Percentiles rank a stretch among this genome's conserved stretches.
These are phyloP conservation scores for Pheosia tremula DNA, from an alignment of 2,888 invertebrate genomes.

Conservation along the genomic window DNA sequence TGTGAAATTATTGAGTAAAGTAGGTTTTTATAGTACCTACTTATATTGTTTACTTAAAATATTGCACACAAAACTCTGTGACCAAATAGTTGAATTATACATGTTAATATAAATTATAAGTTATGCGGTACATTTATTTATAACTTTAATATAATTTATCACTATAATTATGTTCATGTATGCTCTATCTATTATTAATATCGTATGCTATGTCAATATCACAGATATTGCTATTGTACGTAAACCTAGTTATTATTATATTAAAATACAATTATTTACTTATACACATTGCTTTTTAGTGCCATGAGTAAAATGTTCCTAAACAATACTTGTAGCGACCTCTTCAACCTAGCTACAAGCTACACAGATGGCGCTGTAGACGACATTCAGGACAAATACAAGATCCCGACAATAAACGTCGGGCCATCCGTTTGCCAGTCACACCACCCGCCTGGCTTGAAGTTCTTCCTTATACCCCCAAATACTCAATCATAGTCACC, in stretches of 20 bases:
- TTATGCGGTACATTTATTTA: background rate
- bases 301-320: too few species aligned
- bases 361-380: too few species aligned
- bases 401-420: too few species aligned
- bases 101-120: conserved; percentile 4
- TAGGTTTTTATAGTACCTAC: background rate
- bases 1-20: too few species aligned
- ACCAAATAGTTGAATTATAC: background rate
- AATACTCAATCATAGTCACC: too few species aligned
- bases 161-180: background rate
- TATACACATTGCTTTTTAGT: background rate
- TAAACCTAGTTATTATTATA: background rate
- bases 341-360: too few species aligned
- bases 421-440: too few species aligned
- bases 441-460: too few species aligned
- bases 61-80: background rate
- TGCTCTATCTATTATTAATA: background rate
- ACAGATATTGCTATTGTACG: conserved; percentile 1
- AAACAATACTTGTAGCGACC: too few species aligned
- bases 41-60: background rate
- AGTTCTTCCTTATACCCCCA: too few species aligned
- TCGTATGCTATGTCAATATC: conserved; percentile 1
- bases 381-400: too few species aligned
- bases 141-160: background rate
- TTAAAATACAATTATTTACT: background rate